Base-by-base conservation (phyloP, 2,113 vertebrate species). In the Myiagra hebetior region DNA sequence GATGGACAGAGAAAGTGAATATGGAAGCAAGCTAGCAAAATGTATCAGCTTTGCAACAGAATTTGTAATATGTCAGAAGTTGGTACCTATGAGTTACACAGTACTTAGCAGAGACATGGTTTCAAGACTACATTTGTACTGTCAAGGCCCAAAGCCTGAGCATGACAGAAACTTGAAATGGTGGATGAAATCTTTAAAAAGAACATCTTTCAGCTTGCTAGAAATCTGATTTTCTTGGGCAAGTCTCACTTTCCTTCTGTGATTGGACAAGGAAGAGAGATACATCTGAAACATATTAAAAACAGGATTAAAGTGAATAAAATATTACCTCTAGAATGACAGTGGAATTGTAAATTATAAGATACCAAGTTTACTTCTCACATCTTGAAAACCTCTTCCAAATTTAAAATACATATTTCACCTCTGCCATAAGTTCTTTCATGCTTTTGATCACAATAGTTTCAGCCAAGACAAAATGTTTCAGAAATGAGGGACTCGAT, bases 241-340 rank as follows among this genome's bases (percentile, higher is more conserved):
- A 67, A 92, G 44, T 73, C 73, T 87, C 64, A 16, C 77, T 92
- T 91, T 67, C 56, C 64, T 72, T 63, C 74, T 78, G 55, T 67
- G 74, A 88, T 64, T 92, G 89, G 44, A 64, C 3, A 5, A 75
- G 44, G 56, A 79, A 78, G 11, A 65, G 39, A 82, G 17, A 89
- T 81, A 70, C 55, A 55, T 89, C 64, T 85, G 68, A 95, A 91
- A 79, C 37, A 16, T 49, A 55, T 79, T 85, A 91, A 75, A 91
- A 95, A 8, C 35, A 79, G 50, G 18, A 91, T 84, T 92, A 93
- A 92, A 96, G 83, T 65, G 89, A 86, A 89, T 88, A 86, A 95
- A 88, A 65, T 88, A 92, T 60, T 96, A 59, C 76, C 56, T 82
- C 50, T 90, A 62, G 77, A 82, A 87, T 83, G 78, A 65, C 47